These are phyloP conservation scores for Drepana falcataria DNA, from an alignment of 2,888 invertebrate species.

Conservation along the genomic window DNA sequence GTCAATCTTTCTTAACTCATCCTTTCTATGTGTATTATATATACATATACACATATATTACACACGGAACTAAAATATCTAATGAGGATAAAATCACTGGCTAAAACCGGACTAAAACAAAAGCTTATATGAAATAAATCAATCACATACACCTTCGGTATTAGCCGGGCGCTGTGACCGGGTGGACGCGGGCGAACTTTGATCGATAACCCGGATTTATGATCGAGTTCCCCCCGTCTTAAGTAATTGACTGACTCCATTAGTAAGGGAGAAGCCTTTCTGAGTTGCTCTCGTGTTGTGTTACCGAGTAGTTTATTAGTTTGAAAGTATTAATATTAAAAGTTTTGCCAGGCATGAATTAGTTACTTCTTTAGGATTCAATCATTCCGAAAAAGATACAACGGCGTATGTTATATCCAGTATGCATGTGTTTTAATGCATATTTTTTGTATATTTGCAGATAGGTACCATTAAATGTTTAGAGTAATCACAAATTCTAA, in stretches of 20 bases:
- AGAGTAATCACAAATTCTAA: too few species aligned
- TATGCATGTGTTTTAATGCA: too few species aligned
- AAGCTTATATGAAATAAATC: not conserved
- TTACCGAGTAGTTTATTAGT: slow-evolving; percentile 10
- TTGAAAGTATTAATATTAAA: not conserved
- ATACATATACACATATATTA: too few species aligned
- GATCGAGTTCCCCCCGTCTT: slow-evolving; percentile 68
- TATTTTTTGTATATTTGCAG: too few species aligned
- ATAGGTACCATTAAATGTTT: too few species aligned
- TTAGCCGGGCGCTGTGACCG: not conserved
- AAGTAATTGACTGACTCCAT: slow-evolving; percentile 76
- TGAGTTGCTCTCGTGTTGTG: slow-evolving; percentile 27
- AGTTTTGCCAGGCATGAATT: not conserved
- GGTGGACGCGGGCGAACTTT: slow-evolving; percentile 53
- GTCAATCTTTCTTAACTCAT: too few species aligned
- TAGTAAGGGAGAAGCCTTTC: slow-evolving; percentile 43
- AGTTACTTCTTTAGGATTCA: too few species aligned
- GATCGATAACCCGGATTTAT: slow-evolving; percentile 73
- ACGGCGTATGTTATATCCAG: too few species aligned
- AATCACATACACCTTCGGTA: not conserved
- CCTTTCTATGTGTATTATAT: too few species aligned
- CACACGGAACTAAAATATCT: too few species aligned
- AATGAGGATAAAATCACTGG: not conserved
- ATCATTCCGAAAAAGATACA: too few species aligned
- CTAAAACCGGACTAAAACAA: not conserved